Conservation (phyloP, 2,888 invertebrate species). For the Vandiemenella viatica region DNA sequence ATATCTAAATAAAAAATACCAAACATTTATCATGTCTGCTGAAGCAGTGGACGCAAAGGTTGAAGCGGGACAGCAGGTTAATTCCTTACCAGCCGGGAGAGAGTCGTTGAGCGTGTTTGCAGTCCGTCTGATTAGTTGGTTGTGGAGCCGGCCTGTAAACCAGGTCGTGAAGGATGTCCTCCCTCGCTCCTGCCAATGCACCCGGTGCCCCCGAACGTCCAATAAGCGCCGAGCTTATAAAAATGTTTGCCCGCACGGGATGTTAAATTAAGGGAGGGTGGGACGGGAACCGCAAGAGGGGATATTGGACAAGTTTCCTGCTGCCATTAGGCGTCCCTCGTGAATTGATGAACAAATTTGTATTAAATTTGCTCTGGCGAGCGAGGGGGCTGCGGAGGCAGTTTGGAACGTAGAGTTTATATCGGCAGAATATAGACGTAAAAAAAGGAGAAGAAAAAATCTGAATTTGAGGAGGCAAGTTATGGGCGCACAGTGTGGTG, state of each 20-base stretch:
- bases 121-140: too few relatives aligned
- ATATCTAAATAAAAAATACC: too few relatives aligned
- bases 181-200: constrained; percentile 3
- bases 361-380: constrained; percentile 28
- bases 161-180: constrained; percentile 14
- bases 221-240: constrained; percentile 17
- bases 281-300: neutral
- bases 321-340: constrained; percentile 20
- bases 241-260: constrained; percentile 11
- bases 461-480: neutral
- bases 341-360: constrained; percentile 36
- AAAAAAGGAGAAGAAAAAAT: too few relatives aligned
- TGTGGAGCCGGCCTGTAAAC: too few relatives aligned
- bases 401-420: neutral
- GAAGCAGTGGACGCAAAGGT: too few relatives aligned
- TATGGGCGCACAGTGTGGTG: neutral
- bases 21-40: too few relatives aligned
- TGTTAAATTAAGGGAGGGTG: constrained; percentile 10
- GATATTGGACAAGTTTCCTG: constrained; percentile 17
- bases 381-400: neutral
- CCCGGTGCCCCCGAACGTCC: constrained; percentile 8
- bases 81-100: too few relatives aligned
- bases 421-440: neutral
- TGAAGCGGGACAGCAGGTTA: too few relatives aligned
- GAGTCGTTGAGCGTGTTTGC: too few relatives aligned